Base-by-base conservation (phyloP, 2,888 invertebrate genomes). In the Caenorhabditis becei region DNA sequence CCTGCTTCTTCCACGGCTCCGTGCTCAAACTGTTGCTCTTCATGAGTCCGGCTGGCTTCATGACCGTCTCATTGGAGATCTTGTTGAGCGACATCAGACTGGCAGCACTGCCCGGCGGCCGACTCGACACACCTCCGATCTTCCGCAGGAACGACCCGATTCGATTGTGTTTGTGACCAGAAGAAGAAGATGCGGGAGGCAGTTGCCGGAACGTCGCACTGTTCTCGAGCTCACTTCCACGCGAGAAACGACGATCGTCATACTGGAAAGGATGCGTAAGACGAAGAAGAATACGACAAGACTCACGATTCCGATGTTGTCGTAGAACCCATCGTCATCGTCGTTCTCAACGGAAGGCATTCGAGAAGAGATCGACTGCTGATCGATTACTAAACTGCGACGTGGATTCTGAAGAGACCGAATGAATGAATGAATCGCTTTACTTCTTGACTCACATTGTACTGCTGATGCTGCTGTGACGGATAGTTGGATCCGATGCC, bases 261-360 rank as follows among this genome's bases (percentile, higher is more conserved):
- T 75, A 85, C 87, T 87, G 80, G 63, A 59, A 62, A 23, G 35
- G 23, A n/a, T 2, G 14, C 20, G 32, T 35, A 14, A 49, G n/a
- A 56, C 3, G 8, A 18, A n/a, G 23, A 10, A 10, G 16, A 35
- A 14, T 1, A 35, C 16, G 32, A 20, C 28, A 44, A 14, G 1
- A 72, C 84, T 74, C 44, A 87, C 87, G 28, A 83, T 82, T 67
- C 86, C 86, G 58, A 90, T 88, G 74, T 90, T 90, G 67, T 90
- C 90, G 80, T 90, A 90, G 82, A 90, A 88, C 28, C 87, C 89
- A 65, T 90, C 89, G 56, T 89, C 89, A 54, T 90, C 89, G 35
- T 87, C 88, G 41, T 89, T 87, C 37, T 86, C 87, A 3, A 86
- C 82, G n/a, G 87, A 86, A 5, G 86, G 83, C 41, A 82, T 86